A percentile compares a stretch with the other conserved stretches of the same genome.
phyloP scores from a whole-genome alignment of 2,888 invertebrate genomes.

The Atrina japonica region DNA sequence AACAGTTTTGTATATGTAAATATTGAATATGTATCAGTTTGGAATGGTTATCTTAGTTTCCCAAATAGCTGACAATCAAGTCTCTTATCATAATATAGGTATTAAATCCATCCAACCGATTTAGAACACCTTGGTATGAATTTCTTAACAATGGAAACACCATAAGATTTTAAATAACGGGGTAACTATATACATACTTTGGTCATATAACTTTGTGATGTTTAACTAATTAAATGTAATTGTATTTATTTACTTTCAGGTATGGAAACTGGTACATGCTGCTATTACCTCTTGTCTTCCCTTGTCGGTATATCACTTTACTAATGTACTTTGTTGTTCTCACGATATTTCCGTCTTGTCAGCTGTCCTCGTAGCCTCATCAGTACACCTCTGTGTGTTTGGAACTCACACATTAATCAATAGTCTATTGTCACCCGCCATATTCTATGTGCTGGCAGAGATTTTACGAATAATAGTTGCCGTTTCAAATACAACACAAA shows the following conservation, averaged over 20 bases:
- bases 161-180: too few relatives aligned
- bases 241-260: constrained; percentile 42
- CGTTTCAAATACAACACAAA: background rate
- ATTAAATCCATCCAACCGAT: too few relatives aligned
- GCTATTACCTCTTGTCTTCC: constrained; percentile 62
- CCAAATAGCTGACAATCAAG: too few relatives aligned
- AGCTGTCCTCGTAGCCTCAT: constrained; percentile 61
- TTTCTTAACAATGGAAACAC: too few relatives aligned
- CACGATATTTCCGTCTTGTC: constrained; percentile 61
- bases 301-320: constrained; percentile 59
- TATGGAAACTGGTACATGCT: constrained; percentile 60
- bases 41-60: too few relatives aligned
- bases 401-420: constrained; percentile 74
- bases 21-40: too few relatives aligned
- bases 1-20: too few relatives aligned
- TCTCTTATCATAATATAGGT: too few relatives aligned
- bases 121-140: too few relatives aligned
- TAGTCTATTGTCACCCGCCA: constrained; percentile 65
- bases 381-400: constrained; percentile 62
- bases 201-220: too few relatives aligned
- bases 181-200: too few relatives aligned
- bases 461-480: background rate
- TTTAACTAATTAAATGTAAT: too few relatives aligned
- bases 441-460: constrained; percentile 12
- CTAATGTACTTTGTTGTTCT: constrained; percentile 47